A percentile compares a stretch with the other conserved stretches of the same genome.
Evolutionary conservation across 2,113 vertebrate genomes (phyloP).

Genomic region (Rhinoptilus africanus): DNA sequence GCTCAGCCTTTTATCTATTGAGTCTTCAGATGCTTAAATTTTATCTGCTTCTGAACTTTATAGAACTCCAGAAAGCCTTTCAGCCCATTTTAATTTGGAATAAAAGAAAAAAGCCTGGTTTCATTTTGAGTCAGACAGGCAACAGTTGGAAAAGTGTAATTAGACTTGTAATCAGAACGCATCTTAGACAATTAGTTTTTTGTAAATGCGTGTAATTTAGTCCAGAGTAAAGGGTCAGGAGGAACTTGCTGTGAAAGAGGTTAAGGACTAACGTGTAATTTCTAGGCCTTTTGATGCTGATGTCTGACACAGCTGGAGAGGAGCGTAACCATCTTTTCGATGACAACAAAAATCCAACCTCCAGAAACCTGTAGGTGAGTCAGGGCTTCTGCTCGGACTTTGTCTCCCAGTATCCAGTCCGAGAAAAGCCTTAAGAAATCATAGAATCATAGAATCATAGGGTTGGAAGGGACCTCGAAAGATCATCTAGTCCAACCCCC

Average conservation of each 20-base stretch:
- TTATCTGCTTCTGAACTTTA: background rate
- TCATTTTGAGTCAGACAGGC: background rate
- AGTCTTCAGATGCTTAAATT: background rate
- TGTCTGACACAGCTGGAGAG: background rate
- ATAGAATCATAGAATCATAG: too few species aligned
- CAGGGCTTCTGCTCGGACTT: background rate
- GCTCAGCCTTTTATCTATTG: background rate
- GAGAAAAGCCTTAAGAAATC: background rate
- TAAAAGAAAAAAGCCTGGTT: background rate
- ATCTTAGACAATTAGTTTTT: slow-evolving; percentile 6
- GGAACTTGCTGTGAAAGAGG: background rate
- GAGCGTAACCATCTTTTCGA: background rate
- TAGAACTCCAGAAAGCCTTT: background rate
- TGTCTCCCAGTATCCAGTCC: background rate
- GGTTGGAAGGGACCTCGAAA: too few species aligned
- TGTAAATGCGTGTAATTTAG: background rate
- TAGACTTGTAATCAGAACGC: slow-evolving; percentile 18
- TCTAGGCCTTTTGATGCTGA: background rate
- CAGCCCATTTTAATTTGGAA: background rate
- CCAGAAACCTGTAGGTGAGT: background rate
- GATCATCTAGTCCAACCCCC: too few species aligned
- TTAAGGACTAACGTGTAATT: background rate
- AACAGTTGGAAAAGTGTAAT: background rate
- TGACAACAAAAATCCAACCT: background rate
- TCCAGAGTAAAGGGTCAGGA: background rate